phyloP scores from a whole-genome alignment of 2,113 vertebrate species.

The Entosphenus tridentatus region DNA sequence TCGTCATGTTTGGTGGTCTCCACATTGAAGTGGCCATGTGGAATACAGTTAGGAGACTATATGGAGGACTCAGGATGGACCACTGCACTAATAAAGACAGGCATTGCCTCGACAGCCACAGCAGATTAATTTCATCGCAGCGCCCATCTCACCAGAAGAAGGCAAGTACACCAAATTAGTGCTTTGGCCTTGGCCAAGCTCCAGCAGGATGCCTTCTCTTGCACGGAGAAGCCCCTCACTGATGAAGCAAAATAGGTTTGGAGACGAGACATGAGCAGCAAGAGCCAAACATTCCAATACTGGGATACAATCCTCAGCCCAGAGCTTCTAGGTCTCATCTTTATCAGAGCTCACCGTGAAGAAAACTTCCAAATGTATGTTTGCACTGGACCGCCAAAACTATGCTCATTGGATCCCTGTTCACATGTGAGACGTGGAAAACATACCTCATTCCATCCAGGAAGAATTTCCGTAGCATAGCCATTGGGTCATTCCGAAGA shows the following conservation, averaged over 20 bases:
- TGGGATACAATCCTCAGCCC: background rate
- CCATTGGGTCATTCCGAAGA: background rate
- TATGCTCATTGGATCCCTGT: constrained; percentile 1
- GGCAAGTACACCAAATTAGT: constrained; percentile 1
- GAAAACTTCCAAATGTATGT: background rate
- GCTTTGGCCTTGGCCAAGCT: constrained; percentile 3
- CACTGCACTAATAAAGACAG: too few species aligned
- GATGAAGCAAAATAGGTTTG: background rate
- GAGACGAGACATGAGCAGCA: background rate
- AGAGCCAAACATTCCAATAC: background rate
- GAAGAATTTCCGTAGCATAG: background rate
- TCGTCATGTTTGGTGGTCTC: background rate
- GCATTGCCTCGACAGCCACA: background rate
- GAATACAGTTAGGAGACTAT: background rate
- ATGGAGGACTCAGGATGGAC: too few species aligned
- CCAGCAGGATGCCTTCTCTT: background rate
- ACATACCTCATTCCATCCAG: background rate
- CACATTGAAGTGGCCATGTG: background rate
- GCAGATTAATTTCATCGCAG: background rate
- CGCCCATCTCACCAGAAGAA: background rate
- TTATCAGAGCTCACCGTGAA: background rate
- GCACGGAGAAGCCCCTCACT: background rate
- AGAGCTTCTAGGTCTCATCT: background rate
- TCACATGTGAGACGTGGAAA: background rate
- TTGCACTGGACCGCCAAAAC: background rate